Evolutionary conservation across 2,797 vertebrate genomes (phyloP).

Genomic region (Myotis findleyi): DNA sequence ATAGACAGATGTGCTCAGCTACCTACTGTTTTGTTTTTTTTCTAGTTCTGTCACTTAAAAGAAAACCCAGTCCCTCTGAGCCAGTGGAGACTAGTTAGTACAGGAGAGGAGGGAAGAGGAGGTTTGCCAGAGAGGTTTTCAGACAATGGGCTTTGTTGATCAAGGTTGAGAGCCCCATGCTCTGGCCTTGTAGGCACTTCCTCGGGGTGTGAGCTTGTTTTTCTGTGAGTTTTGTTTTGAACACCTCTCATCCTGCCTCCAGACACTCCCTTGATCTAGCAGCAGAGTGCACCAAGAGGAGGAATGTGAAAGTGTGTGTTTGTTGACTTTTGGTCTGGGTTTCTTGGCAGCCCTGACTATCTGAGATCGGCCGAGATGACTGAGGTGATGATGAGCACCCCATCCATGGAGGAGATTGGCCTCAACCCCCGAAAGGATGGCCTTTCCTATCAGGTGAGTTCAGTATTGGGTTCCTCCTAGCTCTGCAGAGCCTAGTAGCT

Average conservation of each 20-base stretch:
- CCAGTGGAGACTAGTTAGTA: not conserved
- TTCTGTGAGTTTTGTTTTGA: conserved; percentile 31
- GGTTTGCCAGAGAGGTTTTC: not conserved
- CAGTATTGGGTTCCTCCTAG: not conserved
- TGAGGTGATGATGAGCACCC: conserved; percentile 97
- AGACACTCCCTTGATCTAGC: not conserved
- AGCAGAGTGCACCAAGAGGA: not conserved
- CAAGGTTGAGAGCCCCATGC: not conserved
- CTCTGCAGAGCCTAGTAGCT: not conserved
- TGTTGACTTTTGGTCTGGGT: conserved; percentile 76
- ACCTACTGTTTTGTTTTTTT: not conserved
- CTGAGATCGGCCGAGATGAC: conserved; percentile 95
- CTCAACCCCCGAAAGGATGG: conserved; percentile 96
- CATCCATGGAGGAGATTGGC: conserved; percentile 96
- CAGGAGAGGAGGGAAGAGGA: not conserved
- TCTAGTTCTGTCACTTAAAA: conserved; percentile 48
- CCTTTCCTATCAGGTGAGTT: conserved; percentile 95
- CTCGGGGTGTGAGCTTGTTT: conserved; percentile 33
- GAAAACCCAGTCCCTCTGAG: not conserved
- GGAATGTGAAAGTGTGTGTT: not conserved
- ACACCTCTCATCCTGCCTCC: not conserved
- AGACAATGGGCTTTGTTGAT: not conserved
- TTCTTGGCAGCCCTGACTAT: conserved; percentile 92
- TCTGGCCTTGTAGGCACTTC: not conserved
- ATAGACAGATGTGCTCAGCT: conserved; percentile 6